These are phyloP conservation scores for Cichlasoma orientale DNA, from an alignment of 2,797 vertebrate species.

Conservation along the genomic window DNA sequence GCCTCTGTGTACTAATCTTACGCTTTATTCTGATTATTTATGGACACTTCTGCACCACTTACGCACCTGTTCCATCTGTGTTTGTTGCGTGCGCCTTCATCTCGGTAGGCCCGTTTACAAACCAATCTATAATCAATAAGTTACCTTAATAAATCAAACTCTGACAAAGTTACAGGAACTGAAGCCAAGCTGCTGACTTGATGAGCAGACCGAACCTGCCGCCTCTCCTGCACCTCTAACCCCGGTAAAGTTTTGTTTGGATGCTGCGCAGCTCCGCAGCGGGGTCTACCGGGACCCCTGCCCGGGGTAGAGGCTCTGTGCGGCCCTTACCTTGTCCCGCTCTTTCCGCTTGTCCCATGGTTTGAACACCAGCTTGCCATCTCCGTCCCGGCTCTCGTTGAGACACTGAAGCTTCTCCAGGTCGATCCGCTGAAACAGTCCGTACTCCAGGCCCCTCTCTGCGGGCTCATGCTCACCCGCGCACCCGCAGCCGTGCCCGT, in stretches of 20 bases:
- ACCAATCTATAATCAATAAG: neutral
- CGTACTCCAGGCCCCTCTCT: constrained; percentile 88
- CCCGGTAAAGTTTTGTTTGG: neutral
- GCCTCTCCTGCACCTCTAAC: neutral
- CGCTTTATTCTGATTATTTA: neutral
- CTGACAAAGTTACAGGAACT: fast-evolving
- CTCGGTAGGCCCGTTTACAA: neutral
- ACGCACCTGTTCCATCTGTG: neutral
- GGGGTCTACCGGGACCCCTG: neutral
- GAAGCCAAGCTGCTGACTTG: neutral
- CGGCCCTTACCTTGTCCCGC: constrained; percentile 82
- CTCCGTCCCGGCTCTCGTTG: constrained; percentile 93
- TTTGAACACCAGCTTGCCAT: constrained; percentile 92
- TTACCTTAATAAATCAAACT: neutral
- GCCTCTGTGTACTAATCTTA: neutral
- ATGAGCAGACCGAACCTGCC: neutral
- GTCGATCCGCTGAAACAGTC: constrained; percentile 90
- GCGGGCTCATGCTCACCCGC: constrained; percentile 87
- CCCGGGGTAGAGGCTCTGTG: neutral
- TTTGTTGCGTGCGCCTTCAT: neutral
- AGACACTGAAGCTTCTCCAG: constrained; percentile 92
- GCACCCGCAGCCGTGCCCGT: constrained; percentile 77
- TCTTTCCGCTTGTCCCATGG: constrained; percentile 92
- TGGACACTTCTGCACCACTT: too few relatives aligned
- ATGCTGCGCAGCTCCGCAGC: neutral